A percentile compares a stretch with the other conserved stretches of the same genome.
Conservation (phyloP, 2,113 vertebrate species). For the Lagopus muta region DNA sequence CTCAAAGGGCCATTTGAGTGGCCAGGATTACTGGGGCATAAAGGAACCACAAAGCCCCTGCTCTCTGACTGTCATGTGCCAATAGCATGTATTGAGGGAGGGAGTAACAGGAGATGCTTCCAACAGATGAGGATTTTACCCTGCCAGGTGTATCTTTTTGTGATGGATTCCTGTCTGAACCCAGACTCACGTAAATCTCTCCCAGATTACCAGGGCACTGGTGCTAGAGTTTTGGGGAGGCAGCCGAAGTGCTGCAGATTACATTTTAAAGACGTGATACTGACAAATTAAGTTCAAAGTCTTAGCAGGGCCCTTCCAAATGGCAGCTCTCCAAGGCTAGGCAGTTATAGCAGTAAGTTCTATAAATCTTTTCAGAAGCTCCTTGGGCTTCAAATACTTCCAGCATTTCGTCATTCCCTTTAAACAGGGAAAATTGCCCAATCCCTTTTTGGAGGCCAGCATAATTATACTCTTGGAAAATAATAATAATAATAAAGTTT, state of each 20-base stretch:
- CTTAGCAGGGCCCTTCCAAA: constrained; percentile 37
- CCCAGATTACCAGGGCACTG: not conserved
- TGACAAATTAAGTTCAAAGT: constrained; percentile 38
- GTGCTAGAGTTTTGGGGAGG: not conserved
- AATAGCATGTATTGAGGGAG: not conserved
- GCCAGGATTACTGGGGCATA: constrained; percentile 30
- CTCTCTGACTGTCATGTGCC: not conserved
- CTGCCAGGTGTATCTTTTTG: not conserved
- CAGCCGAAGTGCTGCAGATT: constrained; percentile 19
- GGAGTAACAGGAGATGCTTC: not conserved
- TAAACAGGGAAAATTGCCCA: constrained; percentile 26
- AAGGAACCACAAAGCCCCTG: constrained; percentile 24
- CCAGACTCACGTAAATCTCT: fast-evolving
- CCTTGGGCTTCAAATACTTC: constrained; percentile 55
- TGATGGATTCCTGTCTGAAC: not conserved
- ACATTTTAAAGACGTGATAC: constrained; percentile 43
- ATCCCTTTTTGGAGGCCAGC: not conserved
- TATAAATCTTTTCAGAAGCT: constrained; percentile 68
- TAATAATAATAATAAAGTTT: not conserved
- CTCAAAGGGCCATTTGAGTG: constrained; percentile 36
- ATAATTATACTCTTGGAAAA: constrained; percentile 9
- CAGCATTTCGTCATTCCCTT: constrained; percentile 19
- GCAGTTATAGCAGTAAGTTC: constrained; percentile 58
- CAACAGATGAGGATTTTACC: not conserved
- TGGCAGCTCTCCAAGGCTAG: constrained; percentile 40